Base-by-base conservation (phyloP, 2,888 invertebrate genomes). In the Ophion obscuratus region DNA sequence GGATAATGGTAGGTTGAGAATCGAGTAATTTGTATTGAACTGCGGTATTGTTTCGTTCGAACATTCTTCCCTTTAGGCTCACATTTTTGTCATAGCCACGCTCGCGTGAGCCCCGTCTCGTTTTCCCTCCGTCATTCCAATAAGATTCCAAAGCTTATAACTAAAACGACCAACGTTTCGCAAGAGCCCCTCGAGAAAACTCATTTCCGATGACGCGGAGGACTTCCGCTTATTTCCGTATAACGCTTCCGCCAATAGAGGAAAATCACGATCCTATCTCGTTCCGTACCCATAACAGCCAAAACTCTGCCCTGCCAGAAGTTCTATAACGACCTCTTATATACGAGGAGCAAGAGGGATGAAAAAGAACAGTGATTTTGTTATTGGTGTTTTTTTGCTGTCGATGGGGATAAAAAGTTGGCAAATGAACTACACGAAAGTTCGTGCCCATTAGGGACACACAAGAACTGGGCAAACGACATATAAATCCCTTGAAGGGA, bases 151-250 rank as follows among this genome's bases (percentile, higher is more conserved):
- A 74, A 44, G 53, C 74, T 71, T 59, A 73, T 67, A 80, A 74
- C 44, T 59, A 36, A 82, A 31, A 75, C 59, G 77, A 66, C 68
- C 14, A 57, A 62, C 80, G 47, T 82, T 86, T 71, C 75, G 59
- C 67, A 57, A 76, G 68, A 66, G 40, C 47, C 53, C 53, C 75
- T 80, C 81, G 47, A 83, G 87, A 83, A 88, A 89, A 89, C 87
- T 88, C 88, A 88, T 88, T 91, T 90, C 89, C 83, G 84, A 79
- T 86, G 86, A 88, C 84, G 85, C 86, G 87, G 88, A 88, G 88
- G 88, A 90, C 90, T 92, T 92, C 90, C 91, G 90, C 89, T 91
- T 87, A 91, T 92, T 91, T 92, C 91, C 92, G 90, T 87, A 64
- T 64, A 70, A 88, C 83, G 78, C 87, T 89, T 87, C 89, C 86